Evolutionary conservation across 2,113 vertebrate species (phyloP).

Genomic region (Rafetus swinhoei): DNA sequence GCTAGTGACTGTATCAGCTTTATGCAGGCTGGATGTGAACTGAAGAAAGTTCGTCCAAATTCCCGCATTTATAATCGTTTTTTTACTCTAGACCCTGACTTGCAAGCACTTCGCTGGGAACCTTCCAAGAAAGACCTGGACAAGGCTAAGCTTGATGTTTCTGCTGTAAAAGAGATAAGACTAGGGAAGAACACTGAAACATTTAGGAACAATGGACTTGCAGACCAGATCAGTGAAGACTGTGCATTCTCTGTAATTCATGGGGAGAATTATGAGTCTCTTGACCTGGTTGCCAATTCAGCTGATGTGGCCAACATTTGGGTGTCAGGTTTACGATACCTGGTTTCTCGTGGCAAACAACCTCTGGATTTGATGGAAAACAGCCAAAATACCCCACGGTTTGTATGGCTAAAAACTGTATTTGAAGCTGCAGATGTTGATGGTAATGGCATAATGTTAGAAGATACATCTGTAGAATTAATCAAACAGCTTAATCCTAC

Average conservation of each 20-base stretch:
- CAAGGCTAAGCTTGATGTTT: slow-evolving; percentile 93
- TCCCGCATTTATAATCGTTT: slow-evolving; percentile 95
- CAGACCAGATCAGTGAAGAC: slow-evolving; percentile 95
- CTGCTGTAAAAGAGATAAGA: slow-evolving; percentile 91
- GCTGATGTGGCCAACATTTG: slow-evolving; percentile 98
- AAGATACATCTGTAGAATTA: slow-evolving; percentile 90
- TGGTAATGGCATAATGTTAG: slow-evolving; percentile 92
- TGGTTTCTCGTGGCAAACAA: slow-evolving; percentile 92
- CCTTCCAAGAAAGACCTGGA: slow-evolving; percentile 97
- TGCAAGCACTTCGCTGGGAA: slow-evolving; percentile 96
- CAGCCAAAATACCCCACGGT: slow-evolving; percentile 87
- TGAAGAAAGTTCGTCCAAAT: slow-evolving; percentile 97
- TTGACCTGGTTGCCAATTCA: slow-evolving; percentile 94
- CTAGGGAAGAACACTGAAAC: slow-evolving; percentile 98
- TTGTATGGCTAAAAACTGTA: slow-evolving; percentile 88
- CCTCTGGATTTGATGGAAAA: slow-evolving; percentile 85
- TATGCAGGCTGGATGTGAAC: slow-evolving; percentile 97
- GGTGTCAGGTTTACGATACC: slow-evolving; percentile 95
- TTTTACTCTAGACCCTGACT: slow-evolving; percentile 93
- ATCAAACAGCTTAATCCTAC: slow-evolving; percentile 93
- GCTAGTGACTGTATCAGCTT: slow-evolving; percentile 95
- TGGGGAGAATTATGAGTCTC: slow-evolving; percentile 95
- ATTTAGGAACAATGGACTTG: slow-evolving; percentile 92
- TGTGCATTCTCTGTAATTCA: slow-evolving; percentile 94
- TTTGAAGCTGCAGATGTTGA: slow-evolving; percentile 90